Evolutionary conservation across 2,888 invertebrate genomes (phyloP).

Genomic region (Boloria selene): DNA sequence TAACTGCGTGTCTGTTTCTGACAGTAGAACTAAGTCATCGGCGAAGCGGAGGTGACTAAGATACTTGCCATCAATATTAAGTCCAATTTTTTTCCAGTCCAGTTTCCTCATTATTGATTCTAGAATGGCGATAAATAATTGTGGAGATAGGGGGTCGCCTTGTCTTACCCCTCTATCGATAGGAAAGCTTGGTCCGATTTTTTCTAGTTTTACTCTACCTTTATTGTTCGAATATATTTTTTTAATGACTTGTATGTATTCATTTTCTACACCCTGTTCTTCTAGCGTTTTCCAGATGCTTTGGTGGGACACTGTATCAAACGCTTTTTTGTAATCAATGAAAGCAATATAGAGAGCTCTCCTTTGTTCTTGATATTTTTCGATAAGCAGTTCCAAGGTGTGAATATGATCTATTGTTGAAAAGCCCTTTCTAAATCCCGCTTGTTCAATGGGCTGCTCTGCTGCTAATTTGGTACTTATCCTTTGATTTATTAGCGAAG

Average conservation of each 20-base stretch:
- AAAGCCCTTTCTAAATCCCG: neutral
- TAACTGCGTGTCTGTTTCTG: neutral
- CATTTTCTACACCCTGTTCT: neutral
- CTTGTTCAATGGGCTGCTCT: neutral
- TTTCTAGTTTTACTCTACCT: neutral
- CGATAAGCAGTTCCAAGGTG: conserved; percentile 3
- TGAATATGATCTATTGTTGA: neutral
- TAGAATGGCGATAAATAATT: conserved; percentile 3
- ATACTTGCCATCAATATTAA: conserved; percentile 1
- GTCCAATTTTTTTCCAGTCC: neutral
- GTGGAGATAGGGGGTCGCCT: conserved; percentile 12
- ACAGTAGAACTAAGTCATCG: neutral
- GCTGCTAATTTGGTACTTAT: neutral
- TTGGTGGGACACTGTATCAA: neutral
- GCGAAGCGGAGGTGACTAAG: conserved; percentile 1
- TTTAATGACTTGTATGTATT: conserved; percentile 5
- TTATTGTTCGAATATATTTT: neutral
- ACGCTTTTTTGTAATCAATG: neutral
- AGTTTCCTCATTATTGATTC: conserved; percentile 12
- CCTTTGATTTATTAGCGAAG: neutral
- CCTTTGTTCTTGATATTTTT: neutral
- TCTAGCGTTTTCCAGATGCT: neutral
- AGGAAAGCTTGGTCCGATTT: neutral
- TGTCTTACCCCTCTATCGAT: conserved; percentile 14
- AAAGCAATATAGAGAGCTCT: neutral